Evolutionary conservation across 2,113 vertebrate genomes (phyloP).

Genomic region (Anas platyrhynchos): DNA sequence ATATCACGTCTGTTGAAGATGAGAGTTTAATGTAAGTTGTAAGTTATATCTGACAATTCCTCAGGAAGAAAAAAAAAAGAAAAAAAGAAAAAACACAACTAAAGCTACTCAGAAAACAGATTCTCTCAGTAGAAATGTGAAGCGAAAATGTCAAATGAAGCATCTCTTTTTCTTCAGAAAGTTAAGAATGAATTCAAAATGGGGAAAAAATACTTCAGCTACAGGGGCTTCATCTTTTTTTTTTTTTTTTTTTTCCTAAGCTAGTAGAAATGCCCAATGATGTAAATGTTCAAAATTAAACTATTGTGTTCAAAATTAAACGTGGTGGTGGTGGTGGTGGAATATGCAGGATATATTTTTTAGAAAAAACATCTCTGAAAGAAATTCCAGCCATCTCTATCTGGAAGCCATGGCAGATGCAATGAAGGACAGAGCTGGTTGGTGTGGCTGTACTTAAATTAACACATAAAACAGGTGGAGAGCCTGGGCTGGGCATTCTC

Average conservation of each 20-base stretch:
- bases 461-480: not conserved
- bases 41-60: conserved; percentile 42
- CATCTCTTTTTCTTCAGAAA: not conserved
- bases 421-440: not conserved
- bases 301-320: not conserved
- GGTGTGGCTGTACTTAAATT: not conserved
- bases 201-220: not conserved
- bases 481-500: not conserved
- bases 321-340: no score
- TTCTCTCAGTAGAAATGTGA: not conserved
- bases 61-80: not conserved
- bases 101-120: conserved; percentile 38
- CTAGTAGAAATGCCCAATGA: not conserved
- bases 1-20: conserved; percentile 22
- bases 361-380: not conserved
- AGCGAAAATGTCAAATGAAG: conserved; percentile 5
- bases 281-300: not conserved
- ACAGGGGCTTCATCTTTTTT: not conserved
- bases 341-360: not conserved
- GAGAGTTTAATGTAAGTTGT: conserved; percentile 47
- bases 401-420: not conserved
- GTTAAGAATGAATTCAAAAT: not conserved
- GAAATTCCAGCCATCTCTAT: not conserved
- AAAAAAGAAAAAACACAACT: not conserved
- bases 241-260: not conserved